Conservation (phyloP, 2,113 vertebrate species). For the Castor canadensis region DNA sequence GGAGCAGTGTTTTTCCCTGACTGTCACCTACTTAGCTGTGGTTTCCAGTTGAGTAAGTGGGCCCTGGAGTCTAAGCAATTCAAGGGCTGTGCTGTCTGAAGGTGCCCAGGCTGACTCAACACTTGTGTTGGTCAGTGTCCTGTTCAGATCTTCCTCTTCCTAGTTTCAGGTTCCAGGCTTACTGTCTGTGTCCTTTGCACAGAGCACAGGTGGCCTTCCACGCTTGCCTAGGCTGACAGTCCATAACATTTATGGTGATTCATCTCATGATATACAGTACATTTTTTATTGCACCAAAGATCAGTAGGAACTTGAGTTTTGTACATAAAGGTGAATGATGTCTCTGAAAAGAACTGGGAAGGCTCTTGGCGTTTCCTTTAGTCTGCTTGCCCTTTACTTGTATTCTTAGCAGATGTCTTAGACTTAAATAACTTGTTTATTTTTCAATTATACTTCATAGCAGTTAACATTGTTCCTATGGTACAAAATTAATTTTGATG, state of each 20-base stretch:
- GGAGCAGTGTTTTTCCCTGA: background rate
- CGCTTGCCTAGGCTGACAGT: background rate
- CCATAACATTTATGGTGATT: conserved; percentile 56
- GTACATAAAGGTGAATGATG: conserved; percentile 48
- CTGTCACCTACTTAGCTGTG: background rate
- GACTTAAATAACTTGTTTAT: conserved; percentile 39
- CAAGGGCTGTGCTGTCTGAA: background rate
- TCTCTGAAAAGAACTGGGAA: background rate
- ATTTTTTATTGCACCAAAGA: conserved; percentile 68
- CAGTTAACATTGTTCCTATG: background rate
- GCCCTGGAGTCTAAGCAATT: conserved; percentile 13
- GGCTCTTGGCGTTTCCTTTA: background rate
- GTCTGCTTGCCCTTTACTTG: conserved; percentile 33
- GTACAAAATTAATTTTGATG: conserved; percentile 17
- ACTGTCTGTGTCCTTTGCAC: conserved; percentile 69
- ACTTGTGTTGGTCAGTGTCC: background rate
- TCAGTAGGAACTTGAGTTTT: background rate
- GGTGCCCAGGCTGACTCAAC: background rate
- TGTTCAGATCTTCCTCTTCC: conserved; percentile 54
- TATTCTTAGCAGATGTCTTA: conserved; percentile 3
- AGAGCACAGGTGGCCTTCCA: conserved; percentile 66
- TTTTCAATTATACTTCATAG: conserved; percentile 33
- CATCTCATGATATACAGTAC: conserved; percentile 47
- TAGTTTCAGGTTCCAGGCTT: conserved; percentile 48
- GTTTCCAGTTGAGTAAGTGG: conserved; percentile 8